These are phyloP conservation scores for Nothoprocta perdicaria DNA, from an alignment of 2,113 vertebrate genomes.

Conservation along the genomic window DNA sequence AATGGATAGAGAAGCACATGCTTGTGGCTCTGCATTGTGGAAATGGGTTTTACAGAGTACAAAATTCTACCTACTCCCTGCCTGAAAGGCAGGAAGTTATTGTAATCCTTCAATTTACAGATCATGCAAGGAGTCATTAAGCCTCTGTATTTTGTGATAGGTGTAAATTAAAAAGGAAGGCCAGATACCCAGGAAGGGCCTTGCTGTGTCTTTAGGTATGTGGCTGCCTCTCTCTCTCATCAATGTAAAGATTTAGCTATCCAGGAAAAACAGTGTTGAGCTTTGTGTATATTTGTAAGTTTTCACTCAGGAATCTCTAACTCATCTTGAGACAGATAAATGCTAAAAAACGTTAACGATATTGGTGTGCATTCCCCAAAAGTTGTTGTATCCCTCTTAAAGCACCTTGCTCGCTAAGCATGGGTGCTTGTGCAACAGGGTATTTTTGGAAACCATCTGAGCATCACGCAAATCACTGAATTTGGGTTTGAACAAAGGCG, in stretches of 20 bases:
- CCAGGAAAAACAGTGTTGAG: not conserved
- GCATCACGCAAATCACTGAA: not conserved
- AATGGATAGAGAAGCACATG: not conserved
- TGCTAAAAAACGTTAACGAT: not conserved
- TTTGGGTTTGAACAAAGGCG: not conserved
- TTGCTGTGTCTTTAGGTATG: not conserved
- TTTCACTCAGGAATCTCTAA: not conserved
- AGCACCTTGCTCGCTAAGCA: not conserved
- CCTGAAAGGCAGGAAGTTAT: not conserved
- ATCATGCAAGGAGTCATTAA: not conserved
- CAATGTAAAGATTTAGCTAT: not conserved
- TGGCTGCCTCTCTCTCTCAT: not conserved
- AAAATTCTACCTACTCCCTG: not conserved
- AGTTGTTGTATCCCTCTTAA: not conserved
- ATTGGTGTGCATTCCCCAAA: not conserved
- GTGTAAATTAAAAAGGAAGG: conserved; percentile 4
- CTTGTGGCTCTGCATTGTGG: not conserved
- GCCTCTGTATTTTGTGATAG: not conserved
- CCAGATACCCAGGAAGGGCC: not conserved
- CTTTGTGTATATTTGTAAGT: not conserved
- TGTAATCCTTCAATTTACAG: not conserved
- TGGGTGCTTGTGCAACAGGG: fast-evolving
- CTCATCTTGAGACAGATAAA: not conserved
- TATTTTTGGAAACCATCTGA: not conserved
- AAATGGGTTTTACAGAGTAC: not conserved